Evolutionary conservation across 2,888 invertebrate genomes (phyloP).

Genomic region (Temnothorax rugatulus): DNA sequence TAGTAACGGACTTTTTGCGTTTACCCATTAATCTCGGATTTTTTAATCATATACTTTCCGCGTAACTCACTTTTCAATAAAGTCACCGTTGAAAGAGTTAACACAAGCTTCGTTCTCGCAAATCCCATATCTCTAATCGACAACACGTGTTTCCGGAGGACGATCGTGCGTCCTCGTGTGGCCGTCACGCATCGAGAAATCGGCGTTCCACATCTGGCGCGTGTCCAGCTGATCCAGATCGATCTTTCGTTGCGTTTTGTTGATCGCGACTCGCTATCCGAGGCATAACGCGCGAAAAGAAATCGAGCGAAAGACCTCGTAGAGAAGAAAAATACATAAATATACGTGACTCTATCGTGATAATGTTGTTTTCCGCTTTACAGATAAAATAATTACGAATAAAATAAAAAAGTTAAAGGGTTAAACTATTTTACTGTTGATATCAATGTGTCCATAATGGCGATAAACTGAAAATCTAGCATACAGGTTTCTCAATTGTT

Average conservation of each 20-base stretch:
- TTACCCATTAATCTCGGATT: neutral
- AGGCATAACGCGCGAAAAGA: conserved; percentile 5
- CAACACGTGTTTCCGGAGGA: conserved; percentile 68
- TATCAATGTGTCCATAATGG: neutral
- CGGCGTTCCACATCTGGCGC: conserved; percentile 65
- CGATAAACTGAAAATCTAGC: neutral
- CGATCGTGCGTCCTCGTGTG: conserved; percentile 68
- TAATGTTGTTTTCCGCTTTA: neutral
- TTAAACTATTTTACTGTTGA: neutral
- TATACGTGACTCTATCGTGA: neutral
- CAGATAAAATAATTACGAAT: too few relatives aligned
- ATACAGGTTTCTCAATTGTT: neutral
- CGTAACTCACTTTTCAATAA: conserved; percentile 26
- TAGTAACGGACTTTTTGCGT: neutral
- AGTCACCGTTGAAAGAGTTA: conserved; percentile 14
- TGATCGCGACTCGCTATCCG: conserved; percentile 45
- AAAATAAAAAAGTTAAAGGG: too few relatives aligned
- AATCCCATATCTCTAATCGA: conserved; percentile 65
- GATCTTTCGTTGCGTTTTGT: conserved; percentile 41
- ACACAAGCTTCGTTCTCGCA: conserved; percentile 19
- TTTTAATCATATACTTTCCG: neutral
- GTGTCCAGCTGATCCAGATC: conserved; percentile 62
- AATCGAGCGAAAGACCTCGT: conserved; percentile 14
- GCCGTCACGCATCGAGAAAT: conserved; percentile 70
- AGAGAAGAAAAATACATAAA: neutral